A percentile compares a stretch with the other conserved stretches of the same genome.
Evolutionary conservation across 1,140 invertebrate species (phyloP).

Genomic region (Camponotus pennsylvanicus): DNA sequence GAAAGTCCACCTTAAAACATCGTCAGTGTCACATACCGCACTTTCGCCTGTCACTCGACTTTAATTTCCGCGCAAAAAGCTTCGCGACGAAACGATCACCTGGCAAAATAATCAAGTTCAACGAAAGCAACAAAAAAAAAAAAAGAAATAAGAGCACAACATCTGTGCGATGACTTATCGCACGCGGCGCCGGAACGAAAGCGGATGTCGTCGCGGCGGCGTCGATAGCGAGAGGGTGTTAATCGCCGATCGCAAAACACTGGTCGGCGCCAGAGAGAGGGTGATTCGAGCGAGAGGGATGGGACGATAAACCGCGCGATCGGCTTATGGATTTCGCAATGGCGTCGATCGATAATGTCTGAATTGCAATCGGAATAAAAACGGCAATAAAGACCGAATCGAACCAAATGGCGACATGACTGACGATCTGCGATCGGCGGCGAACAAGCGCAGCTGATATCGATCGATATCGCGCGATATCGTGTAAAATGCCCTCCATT

Average conservation of each 20-base stretch:
- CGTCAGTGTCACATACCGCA: background rate
- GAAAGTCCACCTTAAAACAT: conserved; percentile 27
- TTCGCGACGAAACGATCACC: conserved; percentile 22
- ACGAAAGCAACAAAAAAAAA: background rate
- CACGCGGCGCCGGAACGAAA: conserved; percentile 26
- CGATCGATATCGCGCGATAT: conserved; percentile 38
- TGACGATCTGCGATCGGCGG: conserved; percentile 24
- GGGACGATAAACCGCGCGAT: conserved; percentile 55
- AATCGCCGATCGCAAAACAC: conserved; percentile 63
- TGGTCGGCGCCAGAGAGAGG: background rate
- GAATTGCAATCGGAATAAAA: conserved; percentile 61
- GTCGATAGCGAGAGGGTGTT: conserved; percentile 52
- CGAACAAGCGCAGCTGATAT: conserved; percentile 55
- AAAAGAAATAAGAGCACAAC: background rate
- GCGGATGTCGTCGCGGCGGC: conserved; percentile 32
- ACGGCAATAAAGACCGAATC: conserved; percentile 50
- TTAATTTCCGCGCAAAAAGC: conserved; percentile 45
- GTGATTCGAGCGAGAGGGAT: background rate
- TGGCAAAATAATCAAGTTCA: background rate
- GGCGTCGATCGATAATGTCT: conserved; percentile 53
- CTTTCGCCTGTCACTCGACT: conserved; percentile 36
- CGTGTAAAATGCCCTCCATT: conserved; percentile 16
- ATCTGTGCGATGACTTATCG: conserved; percentile 52
- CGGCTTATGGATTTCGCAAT: conserved; percentile 64
- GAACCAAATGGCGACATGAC: background rate